Conservation (phyloP, 2,113 vertebrate species). For the Oryzias melastigma region DNA sequence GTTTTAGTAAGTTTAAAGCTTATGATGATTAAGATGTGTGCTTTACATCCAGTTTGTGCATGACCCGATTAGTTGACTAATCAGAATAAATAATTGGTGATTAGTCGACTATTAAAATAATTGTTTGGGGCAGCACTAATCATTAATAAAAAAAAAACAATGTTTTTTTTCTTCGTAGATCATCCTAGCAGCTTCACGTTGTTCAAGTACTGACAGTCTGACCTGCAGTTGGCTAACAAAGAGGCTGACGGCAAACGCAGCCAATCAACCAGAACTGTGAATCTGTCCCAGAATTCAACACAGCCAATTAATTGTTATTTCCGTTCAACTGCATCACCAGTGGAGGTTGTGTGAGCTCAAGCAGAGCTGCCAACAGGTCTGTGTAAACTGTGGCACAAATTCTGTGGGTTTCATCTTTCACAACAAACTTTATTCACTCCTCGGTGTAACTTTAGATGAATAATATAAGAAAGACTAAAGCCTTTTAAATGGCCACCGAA, state of each 20-base stretch:
- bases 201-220: slow-evolving; percentile 35
- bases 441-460: slow-evolving; percentile 15
- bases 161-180: slow-evolving; percentile 6
- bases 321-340: slow-evolving; percentile 31
- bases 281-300: slow-evolving; percentile 44
- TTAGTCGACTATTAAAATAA: no score
- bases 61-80: no score
- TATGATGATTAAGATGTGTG: no score
- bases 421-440: background rate
- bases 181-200: slow-evolving; percentile 18
- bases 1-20: no score
- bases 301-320: slow-evolving; percentile 57
- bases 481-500: slow-evolving; percentile 11
- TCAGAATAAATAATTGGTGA: no score
- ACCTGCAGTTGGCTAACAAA: slow-evolving; percentile 36
- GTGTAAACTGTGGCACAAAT: slow-evolving; percentile 15
- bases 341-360: slow-evolving; percentile 34
- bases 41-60: no score
- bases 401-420: slow-evolving; percentile 6
- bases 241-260: slow-evolving; percentile 46
- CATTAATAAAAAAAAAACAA: background rate
- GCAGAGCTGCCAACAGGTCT: slow-evolving; percentile 31
- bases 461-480: background rate
- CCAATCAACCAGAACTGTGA: slow-evolving; percentile 53
- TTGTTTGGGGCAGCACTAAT: no score